Conservation (phyloP, 2,113 vertebrate genomes). For the Leptobrachium ailaonicum region DNA sequence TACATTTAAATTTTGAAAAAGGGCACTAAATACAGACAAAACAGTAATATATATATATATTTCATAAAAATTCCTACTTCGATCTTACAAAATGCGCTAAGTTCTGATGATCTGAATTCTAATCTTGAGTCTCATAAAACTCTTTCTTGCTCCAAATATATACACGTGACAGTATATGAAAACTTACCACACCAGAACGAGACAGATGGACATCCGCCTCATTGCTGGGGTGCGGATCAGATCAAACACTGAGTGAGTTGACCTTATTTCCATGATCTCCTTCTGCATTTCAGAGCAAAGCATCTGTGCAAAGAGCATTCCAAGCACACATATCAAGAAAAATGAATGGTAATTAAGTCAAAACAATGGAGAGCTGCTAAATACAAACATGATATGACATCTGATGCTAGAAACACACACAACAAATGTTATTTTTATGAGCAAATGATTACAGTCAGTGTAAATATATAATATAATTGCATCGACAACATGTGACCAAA, state of each 20-base stretch:
- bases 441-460: neutral
- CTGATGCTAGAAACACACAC: neutral
- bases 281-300: conserved; percentile 49
- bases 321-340: neutral
- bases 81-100: too few species aligned
- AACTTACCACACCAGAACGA: conserved; percentile 76
- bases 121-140: too few species aligned
- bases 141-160: too few species aligned
- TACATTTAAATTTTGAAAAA: too few species aligned
- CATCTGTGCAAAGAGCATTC: conserved; percentile 63
- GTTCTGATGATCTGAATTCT: too few species aligned
- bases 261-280: conserved; percentile 13
- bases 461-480: too few species aligned
- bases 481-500: neutral
- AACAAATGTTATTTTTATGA: neutral
- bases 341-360: too few species aligned
- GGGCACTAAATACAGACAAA: too few species aligned
- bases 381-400: too few species aligned
- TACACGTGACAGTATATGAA: neutral
- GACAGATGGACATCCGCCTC: conserved; percentile 76
- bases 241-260: conserved; percentile 64
- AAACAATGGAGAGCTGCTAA: too few species aligned
- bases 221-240: conserved; percentile 72
- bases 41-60: too few species aligned
- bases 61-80: too few species aligned